A percentile compares a stretch with the other conserved stretches of the same genome.
Evolutionary conservation across 1,140 invertebrate genomes (phyloP).

Genomic region (Papilio polyxenes): DNA sequence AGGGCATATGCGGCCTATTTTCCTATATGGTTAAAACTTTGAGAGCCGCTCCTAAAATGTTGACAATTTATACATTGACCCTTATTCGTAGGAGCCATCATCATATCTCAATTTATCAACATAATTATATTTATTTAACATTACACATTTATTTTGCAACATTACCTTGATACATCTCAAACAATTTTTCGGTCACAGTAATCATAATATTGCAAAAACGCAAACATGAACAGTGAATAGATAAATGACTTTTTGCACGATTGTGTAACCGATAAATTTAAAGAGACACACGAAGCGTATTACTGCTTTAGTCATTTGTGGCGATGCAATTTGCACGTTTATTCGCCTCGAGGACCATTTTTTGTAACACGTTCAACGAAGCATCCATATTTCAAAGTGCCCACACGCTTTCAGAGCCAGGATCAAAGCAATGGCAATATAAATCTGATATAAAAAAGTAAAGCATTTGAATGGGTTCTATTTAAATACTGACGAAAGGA

Average conservation of each 20-base stretch:
- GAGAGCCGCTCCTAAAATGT: too few species aligned
- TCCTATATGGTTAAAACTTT: too few species aligned
- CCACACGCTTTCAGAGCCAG: neutral
- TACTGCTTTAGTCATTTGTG: neutral
- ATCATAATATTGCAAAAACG: neutral
- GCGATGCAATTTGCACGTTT: constrained; percentile 6
- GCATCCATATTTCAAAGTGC: constrained; percentile 27
- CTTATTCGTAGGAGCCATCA: too few species aligned
- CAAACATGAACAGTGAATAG: neutral
- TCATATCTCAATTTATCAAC: too few species aligned
- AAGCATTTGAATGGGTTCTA: constrained; percentile 13
- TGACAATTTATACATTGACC: too few species aligned
- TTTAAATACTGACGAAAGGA: neutral
- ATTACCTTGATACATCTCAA: neutral
- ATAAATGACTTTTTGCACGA: constrained; percentile 1
- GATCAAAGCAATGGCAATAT: constrained; percentile 33
- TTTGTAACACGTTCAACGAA: constrained; percentile 17
- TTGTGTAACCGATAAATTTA: constrained; percentile 6
- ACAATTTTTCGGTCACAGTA: neutral
- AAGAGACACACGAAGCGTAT: neutral
- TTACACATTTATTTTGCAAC: neutral
- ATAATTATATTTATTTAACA: neutral
- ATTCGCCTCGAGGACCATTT: constrained; percentile 9
- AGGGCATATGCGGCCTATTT: too few species aligned
- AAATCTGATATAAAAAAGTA: constrained; percentile 15